A percentile compares a stretch with the other conserved stretches of the same genome.
Conservation (phyloP, 2,797 vertebrate genomes). For the Apogon hyalosoma region DNA sequence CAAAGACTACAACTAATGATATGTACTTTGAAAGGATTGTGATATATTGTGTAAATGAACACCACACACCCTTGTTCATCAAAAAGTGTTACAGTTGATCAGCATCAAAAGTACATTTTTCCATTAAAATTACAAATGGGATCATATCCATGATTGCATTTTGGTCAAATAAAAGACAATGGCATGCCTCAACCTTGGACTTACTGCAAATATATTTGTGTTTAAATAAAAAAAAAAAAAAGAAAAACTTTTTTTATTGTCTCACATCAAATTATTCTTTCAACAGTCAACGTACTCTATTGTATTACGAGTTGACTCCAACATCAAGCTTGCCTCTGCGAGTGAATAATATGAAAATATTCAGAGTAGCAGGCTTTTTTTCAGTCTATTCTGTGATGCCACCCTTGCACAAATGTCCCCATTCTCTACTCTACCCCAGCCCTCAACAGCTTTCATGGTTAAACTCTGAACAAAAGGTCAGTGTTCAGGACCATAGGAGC, state of each 20-base stretch:
- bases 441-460: conserved; percentile 18
- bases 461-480: conserved; percentile 59
- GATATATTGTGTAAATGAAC: neutral
- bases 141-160: neutral
- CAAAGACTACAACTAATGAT: neutral
- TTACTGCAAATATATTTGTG: conserved; percentile 13
- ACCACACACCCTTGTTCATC: too few relatives aligned
- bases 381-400: conserved; percentile 24
- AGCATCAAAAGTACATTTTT: too few relatives aligned
- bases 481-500: conserved; percentile 42
- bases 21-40: neutral
- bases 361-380: neutral
- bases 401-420: conserved; percentile 41
- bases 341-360: too few relatives aligned
- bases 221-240: too few relatives aligned
- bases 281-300: too few relatives aligned
- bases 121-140: too few relatives aligned
- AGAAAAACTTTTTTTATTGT: conserved; percentile 19
- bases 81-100: too few relatives aligned
- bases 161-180: neutral
- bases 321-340: too few relatives aligned
- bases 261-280: neutral
- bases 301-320: too few relatives aligned
- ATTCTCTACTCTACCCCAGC: conserved; percentile 9
- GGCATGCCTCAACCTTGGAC: neutral